phyloP scores from a whole-genome alignment of 2,888 invertebrate species.

The Tenthredo livida region DNA sequence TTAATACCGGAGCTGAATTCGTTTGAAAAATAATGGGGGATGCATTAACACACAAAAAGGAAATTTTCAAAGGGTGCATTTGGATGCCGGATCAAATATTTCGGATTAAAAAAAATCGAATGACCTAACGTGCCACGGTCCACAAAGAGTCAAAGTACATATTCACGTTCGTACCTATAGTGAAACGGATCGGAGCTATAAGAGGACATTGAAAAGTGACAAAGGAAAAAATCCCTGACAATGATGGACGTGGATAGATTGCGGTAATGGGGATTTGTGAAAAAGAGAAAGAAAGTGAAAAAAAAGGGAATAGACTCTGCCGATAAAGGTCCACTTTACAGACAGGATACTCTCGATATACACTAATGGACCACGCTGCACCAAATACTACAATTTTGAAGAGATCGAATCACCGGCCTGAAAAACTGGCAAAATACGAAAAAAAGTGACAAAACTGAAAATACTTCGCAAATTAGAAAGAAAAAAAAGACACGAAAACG shows the following conservation, averaged over 20 bases:
- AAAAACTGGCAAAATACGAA: background rate
- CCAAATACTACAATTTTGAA: background rate
- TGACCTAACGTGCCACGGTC: background rate
- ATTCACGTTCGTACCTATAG: conserved; percentile 30
- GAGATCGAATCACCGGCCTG: too few species aligned
- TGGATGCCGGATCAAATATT: background rate
- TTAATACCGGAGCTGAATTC: background rate
- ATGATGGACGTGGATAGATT: conserved; percentile 44
- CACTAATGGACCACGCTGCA: conserved; percentile 15
- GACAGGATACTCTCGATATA: background rate
- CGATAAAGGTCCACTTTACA: conserved; percentile 13
- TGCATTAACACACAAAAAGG: background rate
- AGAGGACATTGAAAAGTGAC: conserved; percentile 28
- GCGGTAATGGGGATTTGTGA: conserved; percentile 31
- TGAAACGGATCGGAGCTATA: background rate
- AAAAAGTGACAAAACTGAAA: background rate
- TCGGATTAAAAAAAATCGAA: background rate
- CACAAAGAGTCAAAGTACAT: conserved; percentile 35
- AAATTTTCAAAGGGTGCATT: background rate
- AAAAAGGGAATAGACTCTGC: background rate
- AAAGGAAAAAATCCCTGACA: conserved; percentile 28
- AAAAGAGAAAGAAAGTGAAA: background rate
- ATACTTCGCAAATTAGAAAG: background rate
- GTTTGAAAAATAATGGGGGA: background rate
- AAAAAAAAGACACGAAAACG: background rate